Base-by-base conservation (phyloP, 2,113 vertebrate genomes). In the Prionailurus bengalensis region DNA sequence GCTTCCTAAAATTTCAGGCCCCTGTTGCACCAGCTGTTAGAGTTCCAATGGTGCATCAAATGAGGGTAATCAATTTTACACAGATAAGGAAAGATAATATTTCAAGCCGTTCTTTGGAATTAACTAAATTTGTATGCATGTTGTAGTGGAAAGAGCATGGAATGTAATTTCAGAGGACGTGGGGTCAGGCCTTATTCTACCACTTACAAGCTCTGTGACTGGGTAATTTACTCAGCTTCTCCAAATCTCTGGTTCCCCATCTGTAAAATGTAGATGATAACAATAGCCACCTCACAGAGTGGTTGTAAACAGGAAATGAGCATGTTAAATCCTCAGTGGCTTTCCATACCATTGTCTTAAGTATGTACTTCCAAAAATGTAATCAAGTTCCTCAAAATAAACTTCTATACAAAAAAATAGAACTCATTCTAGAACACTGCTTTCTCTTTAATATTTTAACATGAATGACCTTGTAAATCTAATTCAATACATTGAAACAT, bases 121-220 rank as follows among this genome's bases (percentile, higher is more conserved):
- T 98, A 98, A 98, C 92, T 88, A 92, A 97, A 98, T 97, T 98
- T 97, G 92, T 68, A 93, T 97, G 98, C 97, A 95, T 97, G 94
- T 97, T 97, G 95, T 91, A 93, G 96, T 96, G 93, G 96, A 97
- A 98, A 97, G 81, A 98, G 70, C 96, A 96, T 94, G 94, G 97
- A 97, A 94, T 97, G 95, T 79, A 97, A 97, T 97, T 97, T 97
- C 85, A 85, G 94, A 97, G 96, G 96, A 94, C 68, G 63, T 36
- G 42, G 81, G 95, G 97, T 97, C 97, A 95, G 48, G 85, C 61
- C 55, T 95, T 94, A 80, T 51, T 85, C 90, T 45, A 80, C 79
- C n/a, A 36, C 53, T 92, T 78, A 68, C 51, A 91, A 95, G 73
- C 55, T 83, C 83, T 91, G 58, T 73, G 53, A 82, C 74, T 15